These are phyloP conservation scores for Xestia c-nigrum DNA, from an alignment of 2,888 invertebrate genomes.

Conservation along the genomic window DNA sequence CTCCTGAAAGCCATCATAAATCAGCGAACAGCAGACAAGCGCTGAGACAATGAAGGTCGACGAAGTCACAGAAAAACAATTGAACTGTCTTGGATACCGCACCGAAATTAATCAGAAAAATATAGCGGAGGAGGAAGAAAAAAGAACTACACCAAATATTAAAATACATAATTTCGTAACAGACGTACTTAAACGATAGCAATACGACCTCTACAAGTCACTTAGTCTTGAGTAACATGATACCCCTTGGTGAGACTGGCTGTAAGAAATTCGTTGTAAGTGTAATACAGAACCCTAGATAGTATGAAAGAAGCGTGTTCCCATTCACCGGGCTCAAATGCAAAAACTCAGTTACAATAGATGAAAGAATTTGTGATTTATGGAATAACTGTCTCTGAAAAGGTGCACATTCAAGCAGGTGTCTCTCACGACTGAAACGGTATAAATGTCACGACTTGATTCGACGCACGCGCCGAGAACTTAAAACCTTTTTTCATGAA, in stretches of 20 bases:
- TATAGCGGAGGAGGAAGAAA: too few species aligned
- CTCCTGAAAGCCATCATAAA: too few species aligned
- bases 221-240: too few species aligned
- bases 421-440: slow-evolving; percentile 17
- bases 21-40: too few species aligned
- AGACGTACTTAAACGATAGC: background rate
- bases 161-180: background rate
- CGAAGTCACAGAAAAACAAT: too few species aligned
- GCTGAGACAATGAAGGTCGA: too few species aligned
- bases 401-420: slow-evolving; percentile 27
- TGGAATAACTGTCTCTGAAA: slow-evolving; percentile 2
- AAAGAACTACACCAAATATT: background rate
- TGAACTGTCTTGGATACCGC: too few species aligned
- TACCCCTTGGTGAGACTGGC: too few species aligned
- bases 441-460: slow-evolving; percentile 35
- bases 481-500: slow-evolving; percentile 12
- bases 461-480: background rate
- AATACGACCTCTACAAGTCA: background rate
- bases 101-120: too few species aligned
- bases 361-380: background rate
- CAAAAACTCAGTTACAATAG: background rate
- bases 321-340: background rate
- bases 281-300: background rate
- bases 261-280: background rate
- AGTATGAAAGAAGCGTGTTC: background rate